phyloP scores from a whole-genome alignment of 2,888 invertebrate species.

The Plebejus melissa region DNA sequence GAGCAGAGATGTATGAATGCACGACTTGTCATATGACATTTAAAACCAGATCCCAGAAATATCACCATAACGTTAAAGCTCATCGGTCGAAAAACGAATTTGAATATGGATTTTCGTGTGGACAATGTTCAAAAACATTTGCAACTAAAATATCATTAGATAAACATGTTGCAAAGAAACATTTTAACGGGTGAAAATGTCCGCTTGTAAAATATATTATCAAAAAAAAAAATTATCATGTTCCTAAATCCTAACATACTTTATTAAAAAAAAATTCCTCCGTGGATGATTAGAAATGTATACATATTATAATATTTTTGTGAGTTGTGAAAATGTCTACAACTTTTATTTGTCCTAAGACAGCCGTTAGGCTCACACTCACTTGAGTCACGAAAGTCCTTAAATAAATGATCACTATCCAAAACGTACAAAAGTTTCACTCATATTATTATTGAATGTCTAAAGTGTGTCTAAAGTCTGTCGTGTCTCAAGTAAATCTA shows the following conservation, averaged over 20 bases:
- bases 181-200: constrained; percentile 45
- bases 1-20: constrained; percentile 69
- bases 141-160: constrained; percentile 74
- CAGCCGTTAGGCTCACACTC: no score
- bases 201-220: background rate
- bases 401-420: no score
- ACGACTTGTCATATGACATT: constrained; percentile 71
- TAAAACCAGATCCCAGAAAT: constrained; percentile 68
- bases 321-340: no score
- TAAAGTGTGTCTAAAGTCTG: no score
- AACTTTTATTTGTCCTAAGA: no score
- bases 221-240: background rate
- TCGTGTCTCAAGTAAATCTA: no score
- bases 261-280: background rate
- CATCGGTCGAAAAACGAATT: constrained; percentile 68
- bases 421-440: no score
- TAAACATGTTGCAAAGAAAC: constrained; percentile 76
- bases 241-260: background rate
- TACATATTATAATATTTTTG: no score
- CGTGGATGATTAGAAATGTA: no score
- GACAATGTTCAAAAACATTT: constrained; percentile 71
- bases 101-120: constrained; percentile 70
- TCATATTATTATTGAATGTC: no score
- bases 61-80: constrained; percentile 68
- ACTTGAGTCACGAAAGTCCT: no score